A percentile compares a stretch with the other conserved stretches of the same genome.
These are phyloP conservation scores for Galaxea fascicularis DNA, from an alignment of 92 coral and sea anemone species.

Conservation along the genomic window DNA sequence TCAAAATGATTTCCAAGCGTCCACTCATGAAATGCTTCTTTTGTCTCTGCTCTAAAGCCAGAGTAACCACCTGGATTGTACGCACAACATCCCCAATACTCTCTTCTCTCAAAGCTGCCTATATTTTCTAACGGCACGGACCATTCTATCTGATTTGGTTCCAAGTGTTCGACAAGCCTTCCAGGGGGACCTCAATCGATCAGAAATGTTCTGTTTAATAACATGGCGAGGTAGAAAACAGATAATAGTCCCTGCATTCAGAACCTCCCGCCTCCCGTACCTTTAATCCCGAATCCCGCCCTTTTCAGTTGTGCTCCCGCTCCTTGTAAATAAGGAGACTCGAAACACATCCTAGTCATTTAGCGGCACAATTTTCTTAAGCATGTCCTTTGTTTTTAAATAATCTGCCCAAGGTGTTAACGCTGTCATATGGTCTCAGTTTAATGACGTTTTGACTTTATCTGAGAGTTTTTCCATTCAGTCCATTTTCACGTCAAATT, in stretches of 20 bases:
- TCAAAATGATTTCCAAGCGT: background rate
- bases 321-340: too few species aligned
- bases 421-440: too few species aligned
- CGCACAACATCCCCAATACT: slow-evolving; percentile 37
- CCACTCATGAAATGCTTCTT: background rate
- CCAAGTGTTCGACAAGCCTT: slow-evolving; percentile 6
- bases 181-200: slow-evolving; percentile 21
- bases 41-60: slow-evolving; percentile 3
- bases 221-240: slow-evolving; percentile 16
- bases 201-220: slow-evolving; percentile 15
- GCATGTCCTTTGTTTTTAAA: too few species aligned
- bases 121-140: background rate
- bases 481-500: too few species aligned
- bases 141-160: slow-evolving; percentile 24
- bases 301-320: too few species aligned
- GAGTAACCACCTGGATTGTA: slow-evolving; percentile 3
- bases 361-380: too few species aligned
- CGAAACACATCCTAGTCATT: too few species aligned
- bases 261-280: too few species aligned
- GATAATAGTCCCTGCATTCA: slow-evolving; percentile 9
- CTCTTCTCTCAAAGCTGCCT: background rate
- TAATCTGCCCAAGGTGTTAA: too few species aligned
- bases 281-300: too few species aligned
- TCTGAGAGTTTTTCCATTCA: too few species aligned
- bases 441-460: too few species aligned